These are phyloP conservation scores for Hippocampus barbouri DNA, from an alignment of 2,113 vertebrate genomes.

Conservation along the genomic window DNA sequence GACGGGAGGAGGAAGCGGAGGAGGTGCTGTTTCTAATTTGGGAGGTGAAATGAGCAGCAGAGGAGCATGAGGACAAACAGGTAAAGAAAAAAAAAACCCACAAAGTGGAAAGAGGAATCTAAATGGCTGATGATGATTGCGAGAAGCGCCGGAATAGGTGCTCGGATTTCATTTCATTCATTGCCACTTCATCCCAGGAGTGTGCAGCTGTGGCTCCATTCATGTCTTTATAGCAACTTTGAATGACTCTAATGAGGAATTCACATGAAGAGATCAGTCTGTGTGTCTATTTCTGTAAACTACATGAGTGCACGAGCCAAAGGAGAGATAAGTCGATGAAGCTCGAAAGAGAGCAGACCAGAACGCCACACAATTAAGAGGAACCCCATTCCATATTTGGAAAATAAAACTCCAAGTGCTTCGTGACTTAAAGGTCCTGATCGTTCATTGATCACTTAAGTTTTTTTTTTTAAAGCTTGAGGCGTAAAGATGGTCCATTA, in stretches of 20 bases:
- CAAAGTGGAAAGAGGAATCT: neutral
- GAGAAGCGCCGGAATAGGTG: neutral
- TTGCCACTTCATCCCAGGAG: slow-evolving; percentile 4
- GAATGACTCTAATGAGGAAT: slow-evolving; percentile 55
- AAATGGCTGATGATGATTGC: slow-evolving; percentile 7
- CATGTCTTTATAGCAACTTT: slow-evolving; percentile 31
- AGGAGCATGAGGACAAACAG: slow-evolving; percentile 12
- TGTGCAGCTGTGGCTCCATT: slow-evolving; percentile 55
- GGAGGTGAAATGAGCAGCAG: slow-evolving; percentile 19
- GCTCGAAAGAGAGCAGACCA: neutral
- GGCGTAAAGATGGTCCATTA: slow-evolving; percentile 1
- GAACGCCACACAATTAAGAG: slow-evolving; percentile 14
- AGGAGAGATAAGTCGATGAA: slow-evolving; percentile 6
- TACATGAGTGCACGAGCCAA: slow-evolving; percentile 15
- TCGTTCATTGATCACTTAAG: slow-evolving; percentile 12
- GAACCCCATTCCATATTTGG: slow-evolving; percentile 5
- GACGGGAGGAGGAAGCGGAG: neutral
- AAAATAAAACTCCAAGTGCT: neutral
- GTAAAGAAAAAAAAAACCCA: slow-evolving; percentile 17
- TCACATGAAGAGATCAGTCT: slow-evolving; percentile 29
- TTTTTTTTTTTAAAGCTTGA: neutral
- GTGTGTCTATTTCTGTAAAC: slow-evolving; percentile 6
- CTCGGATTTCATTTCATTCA: neutral
- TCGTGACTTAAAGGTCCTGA: slow-evolving; percentile 5
- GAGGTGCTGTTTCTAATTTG: slow-evolving; percentile 24